Conservation (phyloP, 2,113 vertebrate species). For the Leptosomus discolor region DNA sequence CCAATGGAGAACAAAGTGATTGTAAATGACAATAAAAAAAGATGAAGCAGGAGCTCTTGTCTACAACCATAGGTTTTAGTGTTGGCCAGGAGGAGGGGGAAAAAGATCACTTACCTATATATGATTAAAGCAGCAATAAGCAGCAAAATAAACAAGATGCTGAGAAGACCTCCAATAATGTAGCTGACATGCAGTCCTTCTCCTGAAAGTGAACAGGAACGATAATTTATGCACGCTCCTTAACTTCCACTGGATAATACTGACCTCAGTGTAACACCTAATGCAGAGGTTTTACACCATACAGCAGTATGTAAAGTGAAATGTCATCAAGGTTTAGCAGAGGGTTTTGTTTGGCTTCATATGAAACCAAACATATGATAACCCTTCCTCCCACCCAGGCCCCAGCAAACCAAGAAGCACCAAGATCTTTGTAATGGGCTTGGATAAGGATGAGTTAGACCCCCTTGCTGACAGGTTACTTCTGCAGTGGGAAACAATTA, state of each 20-base stretch:
- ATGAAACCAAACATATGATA: background rate
- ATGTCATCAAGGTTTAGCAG: background rate
- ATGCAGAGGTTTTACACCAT: background rate
- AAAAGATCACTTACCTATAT: conserved; percentile 82
- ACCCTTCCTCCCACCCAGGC: background rate
- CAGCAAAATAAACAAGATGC: conserved; percentile 88
- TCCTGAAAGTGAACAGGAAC: conserved; percentile 71
- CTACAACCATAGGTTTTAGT: background rate
- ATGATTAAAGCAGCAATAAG: conserved; percentile 89
- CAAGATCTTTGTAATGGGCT: background rate
- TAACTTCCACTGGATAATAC: background rate
- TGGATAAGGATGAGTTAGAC: background rate
- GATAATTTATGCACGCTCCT: background rate
- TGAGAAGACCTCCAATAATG: conserved; percentile 89
- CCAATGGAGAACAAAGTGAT: background rate
- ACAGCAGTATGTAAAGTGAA: background rate
- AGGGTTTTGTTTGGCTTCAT: background rate
- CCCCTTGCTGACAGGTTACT: background rate
- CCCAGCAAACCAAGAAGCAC: background rate
- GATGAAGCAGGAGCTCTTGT: background rate
- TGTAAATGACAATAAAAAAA: background rate
- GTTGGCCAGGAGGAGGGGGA: background rate
- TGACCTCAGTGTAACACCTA: background rate
- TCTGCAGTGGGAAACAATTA: background rate
- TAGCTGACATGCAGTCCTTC: conserved; percentile 93